Percentiles rank a stretch among this genome's conserved stretches.
These are phyloP conservation scores for Brachionichthys hirsutus DNA, from an alignment of 2,113 vertebrate genomes.

Conservation along the genomic window DNA sequence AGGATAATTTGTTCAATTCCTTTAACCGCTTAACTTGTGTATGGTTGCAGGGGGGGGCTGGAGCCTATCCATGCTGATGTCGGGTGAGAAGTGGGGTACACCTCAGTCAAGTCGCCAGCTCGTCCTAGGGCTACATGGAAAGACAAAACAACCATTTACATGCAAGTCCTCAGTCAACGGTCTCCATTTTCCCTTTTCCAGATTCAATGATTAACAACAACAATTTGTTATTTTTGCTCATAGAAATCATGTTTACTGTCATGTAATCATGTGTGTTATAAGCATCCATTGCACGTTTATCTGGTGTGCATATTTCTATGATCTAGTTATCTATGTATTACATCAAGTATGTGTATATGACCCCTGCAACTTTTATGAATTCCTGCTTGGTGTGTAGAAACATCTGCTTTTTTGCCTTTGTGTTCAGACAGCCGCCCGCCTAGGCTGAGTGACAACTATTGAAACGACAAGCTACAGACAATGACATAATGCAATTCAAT, in stretches of 20 bases:
- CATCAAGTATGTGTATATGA: not conserved
- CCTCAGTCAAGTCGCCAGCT: too few relatives aligned
- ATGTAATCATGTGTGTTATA: constrained; percentile 1
- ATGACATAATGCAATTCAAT: constrained; percentile 61
- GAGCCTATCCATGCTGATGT: too few relatives aligned
- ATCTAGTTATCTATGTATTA: too few relatives aligned
- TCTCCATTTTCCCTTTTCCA: not conserved
- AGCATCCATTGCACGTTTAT: not conserved
- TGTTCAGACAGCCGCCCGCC: constrained; percentile 45
- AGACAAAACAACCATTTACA: not conserved
- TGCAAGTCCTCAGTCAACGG: too few relatives aligned
- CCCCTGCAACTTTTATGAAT: constrained; percentile 16
- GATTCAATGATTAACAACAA: not conserved
- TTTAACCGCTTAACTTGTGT: too few relatives aligned
- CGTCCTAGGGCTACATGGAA: too few relatives aligned
- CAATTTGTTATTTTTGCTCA: not conserved
- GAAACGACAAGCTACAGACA: constrained; percentile 62
- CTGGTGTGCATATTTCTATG: not conserved
- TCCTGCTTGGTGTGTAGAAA: constrained; percentile 7
- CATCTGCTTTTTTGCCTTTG: constrained; percentile 35
- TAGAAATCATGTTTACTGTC: not conserved
- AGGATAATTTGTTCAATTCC: too few relatives aligned
- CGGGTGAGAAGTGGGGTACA: too few relatives aligned
- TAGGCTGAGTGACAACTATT: constrained; percentile 59
- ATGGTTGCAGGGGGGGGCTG: too few relatives aligned